Conservation (phyloP, 2,888 invertebrate species). For the Tanypteryx hageni region DNA sequence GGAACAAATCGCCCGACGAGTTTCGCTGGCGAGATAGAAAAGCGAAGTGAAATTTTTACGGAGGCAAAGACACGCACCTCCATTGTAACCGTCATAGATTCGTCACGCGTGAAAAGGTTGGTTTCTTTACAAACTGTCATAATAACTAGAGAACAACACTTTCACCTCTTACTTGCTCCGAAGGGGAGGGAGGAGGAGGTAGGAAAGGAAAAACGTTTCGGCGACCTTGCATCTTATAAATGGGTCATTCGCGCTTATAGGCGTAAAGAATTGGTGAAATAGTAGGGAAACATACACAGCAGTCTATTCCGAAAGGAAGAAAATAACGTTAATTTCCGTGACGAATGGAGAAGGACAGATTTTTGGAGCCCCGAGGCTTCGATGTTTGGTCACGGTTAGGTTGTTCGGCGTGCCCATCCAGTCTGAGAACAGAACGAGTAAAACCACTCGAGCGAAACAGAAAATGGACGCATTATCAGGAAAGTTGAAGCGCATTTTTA, state of each 20-base stretch:
- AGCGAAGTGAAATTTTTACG: neutral
- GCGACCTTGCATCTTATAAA: neutral
- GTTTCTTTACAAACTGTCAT: neutral
- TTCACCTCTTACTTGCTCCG: neutral
- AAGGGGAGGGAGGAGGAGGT: neutral
- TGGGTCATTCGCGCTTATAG: neutral
- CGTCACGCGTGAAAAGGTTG: neutral
- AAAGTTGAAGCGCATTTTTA: neutral
- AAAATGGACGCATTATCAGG: neutral
- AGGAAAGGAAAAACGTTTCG: neutral
- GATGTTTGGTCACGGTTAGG: conserved; percentile 23
- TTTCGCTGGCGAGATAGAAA: neutral
- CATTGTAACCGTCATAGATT: neutral
- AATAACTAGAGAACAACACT: neutral
- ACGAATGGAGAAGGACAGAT: conserved; percentile 27
- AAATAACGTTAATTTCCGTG: conserved; percentile 21
- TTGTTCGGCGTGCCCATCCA: neutral
- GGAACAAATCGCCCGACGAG: neutral
- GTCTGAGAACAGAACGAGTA: neutral
- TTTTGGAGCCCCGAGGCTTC: neutral
- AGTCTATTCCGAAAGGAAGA: conserved; percentile 30
- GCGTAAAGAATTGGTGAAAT: conserved; percentile 46
- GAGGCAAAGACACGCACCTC: neutral
- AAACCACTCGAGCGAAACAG: neutral
- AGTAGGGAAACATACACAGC: conserved; percentile 14